Evolutionary conservation across 2,113 vertebrate species (phyloP), one percentile per base, ranked within the genome.

Genomic region (rat (Rattus norvegicus)): DNA sequence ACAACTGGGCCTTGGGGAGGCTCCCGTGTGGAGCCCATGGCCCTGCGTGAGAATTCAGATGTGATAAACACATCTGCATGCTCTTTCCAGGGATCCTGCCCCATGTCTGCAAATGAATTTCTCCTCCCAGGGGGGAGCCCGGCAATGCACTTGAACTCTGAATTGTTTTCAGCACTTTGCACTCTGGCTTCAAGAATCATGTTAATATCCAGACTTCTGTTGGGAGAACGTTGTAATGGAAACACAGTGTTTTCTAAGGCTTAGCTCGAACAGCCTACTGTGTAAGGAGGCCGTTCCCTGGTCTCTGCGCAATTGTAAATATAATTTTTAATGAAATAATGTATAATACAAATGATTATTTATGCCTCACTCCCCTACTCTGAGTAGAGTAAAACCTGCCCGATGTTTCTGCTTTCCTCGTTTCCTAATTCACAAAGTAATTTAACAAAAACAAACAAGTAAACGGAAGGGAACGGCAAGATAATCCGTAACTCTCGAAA

Each of bases 391-490:
- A 97, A 97, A 97, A 49, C 3, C 87, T 89, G 87, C 85, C 92
- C 56, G 12, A 93, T 52, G 0, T 97, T 96, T 92, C 96, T 96
- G 92, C 81, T 85, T 86, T 94, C 75, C 92, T 92, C 92, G 65
- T 96, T 96, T 96, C 69, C 97, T 98, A 98, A 98, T 96, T 96
- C 96, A 95, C 98, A 94, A 97, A 95, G 97, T 98, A 96, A 97
- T 98, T 98, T 97, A 98, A 95, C 91, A 91, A 98, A 98, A 97
- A 95, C 97, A 96, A 97, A 95, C 98, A 97, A 93, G 91, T 36
- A 93, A 97, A 92, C 93, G 97, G 96, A 90, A 91, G 97, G 97
- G 97, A 97, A 76, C 75, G 94, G 97, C 86, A 88, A 76, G 93
- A 97, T 96, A 96, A 98, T 97, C 93, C 94, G 93, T 85, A 96